phyloP scores from a whole-genome alignment of 2,888 invertebrate genomes.

The Heliconius erato region DNA sequence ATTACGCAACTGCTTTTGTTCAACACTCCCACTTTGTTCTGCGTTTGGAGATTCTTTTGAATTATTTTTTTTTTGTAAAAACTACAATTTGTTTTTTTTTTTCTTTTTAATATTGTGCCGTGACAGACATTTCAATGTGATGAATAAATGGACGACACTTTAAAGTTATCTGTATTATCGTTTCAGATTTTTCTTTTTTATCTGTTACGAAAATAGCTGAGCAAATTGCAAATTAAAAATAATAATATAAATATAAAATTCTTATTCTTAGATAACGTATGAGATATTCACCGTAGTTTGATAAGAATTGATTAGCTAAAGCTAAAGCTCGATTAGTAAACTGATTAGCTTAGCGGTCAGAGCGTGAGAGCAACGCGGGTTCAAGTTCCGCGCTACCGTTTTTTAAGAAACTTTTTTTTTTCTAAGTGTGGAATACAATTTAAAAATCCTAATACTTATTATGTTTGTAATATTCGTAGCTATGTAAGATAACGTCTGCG shows the following conservation, averaged over 20 bases:
- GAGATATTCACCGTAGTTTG: rapidly evolving
- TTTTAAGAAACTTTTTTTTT: no score
- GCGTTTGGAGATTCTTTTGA: constrained; percentile 27
- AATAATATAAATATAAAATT: no score
- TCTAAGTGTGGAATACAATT: no score
- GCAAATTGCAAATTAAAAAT: background rate
- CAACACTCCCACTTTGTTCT: constrained; percentile 29
- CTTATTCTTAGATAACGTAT: no score
- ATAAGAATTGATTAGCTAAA: no score
- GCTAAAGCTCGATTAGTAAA: no score
- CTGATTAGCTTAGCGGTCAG: no score
- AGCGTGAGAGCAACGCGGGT: no score
- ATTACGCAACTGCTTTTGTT: constrained; percentile 40
- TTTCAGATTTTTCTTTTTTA: background rate
- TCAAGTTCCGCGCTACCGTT: no score
- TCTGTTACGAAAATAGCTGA: constrained; percentile 52
- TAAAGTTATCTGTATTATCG: background rate
- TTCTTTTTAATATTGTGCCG: constrained; percentile 3
- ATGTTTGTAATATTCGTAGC: no score
- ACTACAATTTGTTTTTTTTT: constrained; percentile 20
- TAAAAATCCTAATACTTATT: no score
- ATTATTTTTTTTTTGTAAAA: constrained; percentile 25
- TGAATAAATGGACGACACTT: background rate
- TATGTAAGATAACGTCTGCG: no score
- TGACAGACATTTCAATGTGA: constrained; percentile 5